Base-by-base conservation (phyloP, 2,113 vertebrate genomes). In the Gambusia affinis region DNA sequence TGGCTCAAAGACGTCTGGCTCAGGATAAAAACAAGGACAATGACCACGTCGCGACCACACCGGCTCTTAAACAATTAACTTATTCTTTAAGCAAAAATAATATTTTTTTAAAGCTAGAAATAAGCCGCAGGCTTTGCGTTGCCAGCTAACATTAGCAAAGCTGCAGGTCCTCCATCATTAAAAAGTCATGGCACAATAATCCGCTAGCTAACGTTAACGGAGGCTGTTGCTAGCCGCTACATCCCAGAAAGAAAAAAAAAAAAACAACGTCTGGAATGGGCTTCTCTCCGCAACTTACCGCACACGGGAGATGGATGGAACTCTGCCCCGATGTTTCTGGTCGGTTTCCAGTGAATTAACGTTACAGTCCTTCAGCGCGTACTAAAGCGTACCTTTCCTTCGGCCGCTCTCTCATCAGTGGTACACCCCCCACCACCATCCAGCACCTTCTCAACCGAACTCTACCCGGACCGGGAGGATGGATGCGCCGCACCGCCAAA, bases 381-480 rank as follows among this genome's bases (percentile, higher is more conserved):
- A 61, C 24, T 81, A 68, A 81, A 86, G 68, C 17, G 71, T 69
- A 74, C 73, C 73, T 84, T 88, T 77, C 54, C 79, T 70, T 78
- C 70, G 72, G 72, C 81, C 87, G 69, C 80, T 91, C 91, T 90
- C 89, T 87, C 92, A 92, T 91, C 88, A 92, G 89, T 94, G 93
- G 92, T 93, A 78, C 93, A 91, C 90, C 87, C 72, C 88, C 39
- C 39, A 42, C 92, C 51, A 89, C 91, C 85, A 87, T 81, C 84
- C 86, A 79, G 82, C 87, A 86, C 81, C 76, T 83, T 85, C 93
- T 92, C 94, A 94, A 94, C 93, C 93, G 76, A 94, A 94, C 93
- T 80, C 88, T 86, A 64, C 64, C 80, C 81, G 80, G 87, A 47
- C 87, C 44, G 73, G 63, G 74, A 75, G 67, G 78, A 68, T 77